Percentiles rank a stretch among this genome's conserved stretches.
These are phyloP conservation scores for Ctenopoma multispine DNA, from an alignment of 2,797 vertebrate species.

Conservation along the genomic window DNA sequence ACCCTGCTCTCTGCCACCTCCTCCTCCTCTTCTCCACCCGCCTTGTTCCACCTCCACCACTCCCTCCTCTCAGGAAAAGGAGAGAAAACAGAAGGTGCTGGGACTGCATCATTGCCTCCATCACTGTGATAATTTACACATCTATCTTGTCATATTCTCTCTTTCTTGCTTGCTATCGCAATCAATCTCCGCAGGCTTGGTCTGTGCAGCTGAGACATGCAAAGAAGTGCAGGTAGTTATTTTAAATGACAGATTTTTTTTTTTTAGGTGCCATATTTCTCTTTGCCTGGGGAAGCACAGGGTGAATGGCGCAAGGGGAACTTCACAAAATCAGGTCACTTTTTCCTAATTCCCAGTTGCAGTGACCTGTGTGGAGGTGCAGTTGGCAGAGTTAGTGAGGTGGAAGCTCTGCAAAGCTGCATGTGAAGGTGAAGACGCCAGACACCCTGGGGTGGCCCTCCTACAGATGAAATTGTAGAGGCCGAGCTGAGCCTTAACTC, in stretches of 20 bases:
- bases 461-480: slow-evolving; percentile 34
- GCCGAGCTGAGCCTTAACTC: slow-evolving; percentile 39
- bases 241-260: slow-evolving; percentile 63
- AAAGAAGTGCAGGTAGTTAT: slow-evolving; percentile 76
- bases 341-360: slow-evolving; percentile 38
- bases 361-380: slow-evolving; percentile 35
- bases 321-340: slow-evolving; percentile 58
- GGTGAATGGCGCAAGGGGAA: slow-evolving; percentile 26
- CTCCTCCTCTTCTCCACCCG: slow-evolving; percentile 48
- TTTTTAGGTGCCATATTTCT: slow-evolving; percentile 46
- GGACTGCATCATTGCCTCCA: slow-evolving; percentile 99
- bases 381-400: slow-evolving; percentile 3
- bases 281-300: slow-evolving; percentile 24
- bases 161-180: slow-evolving; percentile 91
- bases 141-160: slow-evolving; percentile 99
- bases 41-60: slow-evolving; percentile 69
- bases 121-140: slow-evolving; percentile 99
- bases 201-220: slow-evolving; percentile 84
- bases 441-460: slow-evolving; percentile 28
- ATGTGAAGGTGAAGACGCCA: slow-evolving; percentile 34
- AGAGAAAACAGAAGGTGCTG: slow-evolving; percentile 98
- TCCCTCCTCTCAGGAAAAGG: slow-evolving; percentile 77
- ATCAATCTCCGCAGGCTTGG: slow-evolving; percentile 96
- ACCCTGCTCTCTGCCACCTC: slow-evolving; percentile 68
- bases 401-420: slow-evolving; percentile 19